A percentile compares a stretch with the other conserved stretches of the same genome.
phyloP scores from a whole-genome alignment of 2,888 invertebrate genomes.

The Oegoconia quadripuncta region DNA sequence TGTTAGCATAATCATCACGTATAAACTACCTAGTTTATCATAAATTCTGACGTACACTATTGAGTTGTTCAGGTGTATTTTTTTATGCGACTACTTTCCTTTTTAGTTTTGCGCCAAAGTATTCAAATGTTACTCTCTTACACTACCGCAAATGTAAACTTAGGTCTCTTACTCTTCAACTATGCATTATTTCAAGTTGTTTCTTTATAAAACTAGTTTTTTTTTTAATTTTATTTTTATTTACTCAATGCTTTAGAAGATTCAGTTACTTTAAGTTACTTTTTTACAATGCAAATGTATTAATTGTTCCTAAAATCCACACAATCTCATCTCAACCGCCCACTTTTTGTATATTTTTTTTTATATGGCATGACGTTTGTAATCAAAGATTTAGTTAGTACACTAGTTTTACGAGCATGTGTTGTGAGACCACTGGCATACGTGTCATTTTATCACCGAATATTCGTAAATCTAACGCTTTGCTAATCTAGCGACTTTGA shows the following conservation, averaged over 20 bases:
- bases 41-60: conserved; percentile 20
- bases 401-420: conserved; percentile 32
- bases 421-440: conserved; percentile 31
- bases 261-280: too few species aligned
- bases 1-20: conserved; percentile 31
- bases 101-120: background rate
- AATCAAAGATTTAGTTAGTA: conserved; percentile 19
- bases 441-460: conserved; percentile 22
- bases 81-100: background rate
- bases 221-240: too few species aligned
- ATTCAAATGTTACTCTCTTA: too few species aligned
- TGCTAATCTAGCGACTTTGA: too few species aligned
- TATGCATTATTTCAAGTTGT: conserved; percentile 4
- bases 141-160: too few species aligned
- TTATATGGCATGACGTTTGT: conserved; percentile 24
- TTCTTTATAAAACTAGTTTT: too few species aligned
- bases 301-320: conserved; percentile 22
- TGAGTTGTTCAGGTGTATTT: conserved; percentile 2
- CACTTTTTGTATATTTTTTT: conserved; percentile 15
- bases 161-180: too few species aligned
- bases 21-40: conserved; percentile 20
- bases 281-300: too few species aligned
- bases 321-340: conserved; percentile 22
- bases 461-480: background rate
- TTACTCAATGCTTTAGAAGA: too few species aligned